Base-by-base conservation (phyloP, 2,113 vertebrate species). In the Dromas ardeola region DNA sequence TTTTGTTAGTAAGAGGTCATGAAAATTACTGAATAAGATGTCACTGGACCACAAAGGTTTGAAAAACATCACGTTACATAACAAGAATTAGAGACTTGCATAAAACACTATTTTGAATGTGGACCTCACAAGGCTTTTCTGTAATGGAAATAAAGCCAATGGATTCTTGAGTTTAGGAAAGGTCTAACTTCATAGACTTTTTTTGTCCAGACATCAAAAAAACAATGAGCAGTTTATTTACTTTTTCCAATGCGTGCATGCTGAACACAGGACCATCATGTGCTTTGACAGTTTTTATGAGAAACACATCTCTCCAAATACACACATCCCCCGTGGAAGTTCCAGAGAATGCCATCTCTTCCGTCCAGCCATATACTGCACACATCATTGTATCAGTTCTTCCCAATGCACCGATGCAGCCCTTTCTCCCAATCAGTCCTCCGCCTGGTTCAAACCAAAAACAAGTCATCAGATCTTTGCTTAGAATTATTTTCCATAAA, bases 261-360 rank as follows among this genome's bases (percentile, higher is more conserved):
- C 99, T 99, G 98, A 99, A 99, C 92, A 99, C 99, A 40, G 99
- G 99, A 50, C 99, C 99, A 69, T 99, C 99, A 16, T 99, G 99
- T 50, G 99, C 99, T 98, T 99, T 99, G 92, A 99, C 99, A 56
- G 99, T 99, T 98, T 99, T 99, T 95, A 99, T 98, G 84, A 99
- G 98, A 96, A 99, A 99, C 97, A 99, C 96, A 93, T 99, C 99
- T 97, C 99, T 99, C 99, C 99, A 99, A 95, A 99, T 99, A 97
- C 99, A 99, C 95, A 99, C 99, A 92, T 99, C 99, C 88, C 99
- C 99, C 0, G 98, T 98, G 95, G 99, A 99, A 25, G 99, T 99
- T 86, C 99, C 99, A 55, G 99, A 99, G 95, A 99, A 99, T 0
- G 99, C 98, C 99, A 99, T 99, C 97, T 99, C 99, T 96, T 99